Conservation (phyloP, 2,888 invertebrate genomes). For the Stramonita haemastoma region DNA sequence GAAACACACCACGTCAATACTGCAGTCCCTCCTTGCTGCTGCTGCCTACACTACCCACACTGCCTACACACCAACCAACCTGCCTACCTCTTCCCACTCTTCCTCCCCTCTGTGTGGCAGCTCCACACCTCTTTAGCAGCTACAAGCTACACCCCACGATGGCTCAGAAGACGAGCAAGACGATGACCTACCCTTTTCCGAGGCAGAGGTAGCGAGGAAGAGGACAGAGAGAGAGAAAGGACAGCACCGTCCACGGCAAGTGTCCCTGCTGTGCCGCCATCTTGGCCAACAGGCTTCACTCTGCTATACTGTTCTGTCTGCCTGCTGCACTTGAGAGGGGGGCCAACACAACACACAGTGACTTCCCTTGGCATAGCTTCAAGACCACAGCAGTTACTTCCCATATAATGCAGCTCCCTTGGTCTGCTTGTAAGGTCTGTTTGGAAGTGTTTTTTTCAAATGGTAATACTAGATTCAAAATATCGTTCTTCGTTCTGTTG, state of each 20-base stretch:
- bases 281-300: conserved; percentile 32
- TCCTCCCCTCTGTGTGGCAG: neutral
- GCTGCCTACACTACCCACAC: neutral
- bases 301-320: neutral
- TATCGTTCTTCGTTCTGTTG: too few relatives aligned
- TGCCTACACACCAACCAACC: neutral
- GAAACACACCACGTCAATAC: conserved; percentile 1
- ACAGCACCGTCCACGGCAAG: neutral
- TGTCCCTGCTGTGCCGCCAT: conserved; percentile 17
- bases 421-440: too few relatives aligned
- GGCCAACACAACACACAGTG: neutral
- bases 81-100: neutral
- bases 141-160: neutral
- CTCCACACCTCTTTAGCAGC: neutral
- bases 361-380: neutral
- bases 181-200: neutral
- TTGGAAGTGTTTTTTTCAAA: too few relatives aligned
- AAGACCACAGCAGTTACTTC: conserved; percentile 21
- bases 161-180: neutral
- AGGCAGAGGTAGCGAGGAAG: neutral
- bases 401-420: neutral
- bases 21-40: neutral
- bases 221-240: neutral
- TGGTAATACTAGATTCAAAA: too few relatives aligned
- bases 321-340: neutral